These are phyloP conservation scores for Dicranocentrus wangi DNA, from an alignment of 2,888 invertebrate genomes.

Conservation along the genomic window DNA sequence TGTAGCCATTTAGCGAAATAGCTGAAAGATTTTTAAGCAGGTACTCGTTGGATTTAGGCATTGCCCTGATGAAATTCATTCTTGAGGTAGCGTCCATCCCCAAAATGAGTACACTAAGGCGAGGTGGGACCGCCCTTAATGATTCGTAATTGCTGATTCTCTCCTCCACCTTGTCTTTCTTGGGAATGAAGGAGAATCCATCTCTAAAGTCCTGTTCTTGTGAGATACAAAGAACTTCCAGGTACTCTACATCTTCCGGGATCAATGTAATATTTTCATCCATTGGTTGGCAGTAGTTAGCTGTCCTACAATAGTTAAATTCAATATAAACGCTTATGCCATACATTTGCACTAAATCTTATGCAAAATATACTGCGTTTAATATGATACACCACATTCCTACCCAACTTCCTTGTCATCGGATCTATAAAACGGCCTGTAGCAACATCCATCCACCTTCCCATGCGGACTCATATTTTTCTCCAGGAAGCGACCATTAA, in stretches of 20 bases:
- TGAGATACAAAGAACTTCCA: slow-evolving; percentile 64
- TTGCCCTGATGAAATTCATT: slow-evolving; percentile 74
- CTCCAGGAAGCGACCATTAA: slow-evolving; percentile 29
- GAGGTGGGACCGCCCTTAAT: neutral
- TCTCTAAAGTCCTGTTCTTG: slow-evolving; percentile 60
- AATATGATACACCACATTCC: neutral
- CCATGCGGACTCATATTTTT: neutral
- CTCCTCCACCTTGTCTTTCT: slow-evolving; percentile 44
- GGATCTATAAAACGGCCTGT: slow-evolving; percentile 50
- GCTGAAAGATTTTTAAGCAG: slow-evolving; percentile 73
- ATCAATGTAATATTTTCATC: slow-evolving; percentile 34
- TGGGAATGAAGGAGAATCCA: slow-evolving; percentile 53
- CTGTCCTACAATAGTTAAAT: neutral
- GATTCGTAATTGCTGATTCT: slow-evolving; percentile 18
- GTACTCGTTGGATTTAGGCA: slow-evolving; percentile 73
- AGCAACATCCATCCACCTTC: slow-evolving; percentile 36
- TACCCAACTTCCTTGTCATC: slow-evolving; percentile 51
- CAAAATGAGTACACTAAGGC: slow-evolving; percentile 74
- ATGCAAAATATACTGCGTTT: neutral
- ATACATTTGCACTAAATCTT: neutral
- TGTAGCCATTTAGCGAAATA: slow-evolving; percentile 74
- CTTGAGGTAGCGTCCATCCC: slow-evolving; percentile 75
- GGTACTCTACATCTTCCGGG: slow-evolving; percentile 40
- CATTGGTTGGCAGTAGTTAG: slow-evolving; percentile 34
- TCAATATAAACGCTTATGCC: too few species aligned